These are phyloP conservation scores for Catagonus wagneri DNA, from an alignment of 2,113 vertebrate genomes.

Conservation along the genomic window DNA sequence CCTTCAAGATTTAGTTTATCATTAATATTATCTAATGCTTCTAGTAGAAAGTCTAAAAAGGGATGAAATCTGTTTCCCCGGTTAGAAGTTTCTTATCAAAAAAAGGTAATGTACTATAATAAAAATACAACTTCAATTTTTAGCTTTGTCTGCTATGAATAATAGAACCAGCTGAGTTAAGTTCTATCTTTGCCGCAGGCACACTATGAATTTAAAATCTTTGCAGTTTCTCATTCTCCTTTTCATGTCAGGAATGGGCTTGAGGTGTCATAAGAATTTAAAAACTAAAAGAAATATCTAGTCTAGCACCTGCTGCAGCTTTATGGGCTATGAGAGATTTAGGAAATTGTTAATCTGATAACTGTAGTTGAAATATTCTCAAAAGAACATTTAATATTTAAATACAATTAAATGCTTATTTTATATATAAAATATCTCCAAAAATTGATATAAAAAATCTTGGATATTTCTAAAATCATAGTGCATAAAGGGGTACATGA, in stretches of 20 bases:
- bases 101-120: slow-evolving; percentile 24
- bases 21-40: background rate
- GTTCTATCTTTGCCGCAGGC: slow-evolving; percentile 49
- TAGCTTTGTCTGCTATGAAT: slow-evolving; percentile 61
- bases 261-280: slow-evolving; percentile 31
- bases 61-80: background rate
- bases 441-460: background rate
- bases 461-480: background rate
- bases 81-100: background rate
- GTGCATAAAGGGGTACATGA: background rate
- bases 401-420: background rate
- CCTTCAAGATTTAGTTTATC: background rate
- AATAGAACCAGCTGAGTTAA: background rate
- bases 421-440: background rate
- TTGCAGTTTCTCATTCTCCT: slow-evolving; percentile 10
- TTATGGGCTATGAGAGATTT: background rate
- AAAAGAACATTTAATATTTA: background rate
- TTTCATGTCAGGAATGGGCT: slow-evolving; percentile 22
- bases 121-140: slow-evolving; percentile 51
- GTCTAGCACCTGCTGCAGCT: background rate
- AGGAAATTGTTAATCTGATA: background rate
- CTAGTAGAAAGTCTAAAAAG: background rate
- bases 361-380: background rate
- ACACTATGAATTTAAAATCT: slow-evolving; percentile 19
- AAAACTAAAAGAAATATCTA: background rate